Evolutionary conservation across 1,140 invertebrate species (phyloP), one percentile per base, ranked within the genome.

Genomic region (Drosophila ogumai): DNA sequence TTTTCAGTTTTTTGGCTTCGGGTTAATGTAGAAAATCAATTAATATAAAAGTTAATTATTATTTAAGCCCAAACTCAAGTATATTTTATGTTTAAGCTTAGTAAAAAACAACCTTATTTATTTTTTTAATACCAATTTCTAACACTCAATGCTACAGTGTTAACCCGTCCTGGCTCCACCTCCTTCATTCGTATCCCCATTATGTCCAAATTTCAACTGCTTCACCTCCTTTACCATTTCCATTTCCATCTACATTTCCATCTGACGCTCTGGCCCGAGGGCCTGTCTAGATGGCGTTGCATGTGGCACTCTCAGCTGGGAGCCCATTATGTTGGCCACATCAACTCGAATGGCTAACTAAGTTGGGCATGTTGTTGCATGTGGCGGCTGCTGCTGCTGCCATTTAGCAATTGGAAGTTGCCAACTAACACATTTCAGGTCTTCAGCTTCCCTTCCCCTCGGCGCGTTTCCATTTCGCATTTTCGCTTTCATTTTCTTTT

Each of bases 401-500:
- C 74, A 76, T 77, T 77, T 76, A 71, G 64, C 69, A 73, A 72
- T 72, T 73, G 69, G 54, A 73, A 75, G 73, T 75, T 63, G 73
- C 60, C 73, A 49, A 66, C 72, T 74, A 61, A 75, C 69, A 75
- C 61, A 44, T 58, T 55, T 66, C 61, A 52, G 61, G 55, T 59
- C 60, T 73, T 32, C 41, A 81, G 54, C 58, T 78, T 60, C 41
- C 47, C 75, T 25, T 28, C 34, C 40, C 12, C 54, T 12, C 32
- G n/a, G 34, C 58, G 64, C 61, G 55, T 72, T 76, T 68, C 44
- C 64, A 78, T 88, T 90, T 82, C 81, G 78, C 86, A 85, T 90
- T 88, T 73, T 90, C 85, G 85, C 85, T 90, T 90, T 90, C 85
- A 90, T 90, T 90, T 90, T 90, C 85, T 90, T 90, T 90, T 90